Conservation (phyloP, 2,888 invertebrate species). For the Tenthredo livida region DNA sequence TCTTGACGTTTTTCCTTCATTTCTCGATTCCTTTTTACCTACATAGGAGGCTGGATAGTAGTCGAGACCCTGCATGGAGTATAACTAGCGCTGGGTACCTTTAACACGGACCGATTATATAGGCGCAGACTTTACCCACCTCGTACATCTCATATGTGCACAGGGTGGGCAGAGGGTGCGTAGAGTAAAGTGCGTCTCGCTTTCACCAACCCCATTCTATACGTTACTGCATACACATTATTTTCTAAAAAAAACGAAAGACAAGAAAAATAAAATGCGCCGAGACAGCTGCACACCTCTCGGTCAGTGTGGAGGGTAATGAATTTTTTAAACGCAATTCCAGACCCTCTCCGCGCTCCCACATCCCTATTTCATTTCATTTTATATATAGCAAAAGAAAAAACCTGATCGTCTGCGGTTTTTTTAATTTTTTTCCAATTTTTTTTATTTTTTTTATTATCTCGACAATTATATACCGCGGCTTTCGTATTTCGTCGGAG, state of each 20-base stretch:
- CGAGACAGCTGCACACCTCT: no score
- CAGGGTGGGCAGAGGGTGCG: not conserved
- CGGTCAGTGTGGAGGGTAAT: slow-evolving; percentile 7
- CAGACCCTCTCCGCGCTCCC: not conserved
- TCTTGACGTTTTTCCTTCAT: not conserved
- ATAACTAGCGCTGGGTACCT: not conserved
- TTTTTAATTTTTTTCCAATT: no score
- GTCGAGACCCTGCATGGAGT: not conserved
- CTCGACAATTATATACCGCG: not conserved
- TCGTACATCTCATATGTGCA: not conserved
- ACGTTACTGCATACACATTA: not conserved
- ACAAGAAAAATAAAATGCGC: no score
- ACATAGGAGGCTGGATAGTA: not conserved
- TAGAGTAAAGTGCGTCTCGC: not conserved
- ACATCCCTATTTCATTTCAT: not conserved
- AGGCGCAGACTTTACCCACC: not conserved
- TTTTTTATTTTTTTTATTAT: not conserved
- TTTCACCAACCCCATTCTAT: not conserved
- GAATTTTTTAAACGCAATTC: slow-evolving; percentile 48
- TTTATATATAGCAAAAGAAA: no score
- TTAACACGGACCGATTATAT: not conserved
- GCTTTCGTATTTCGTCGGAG: slow-evolving; percentile 14
- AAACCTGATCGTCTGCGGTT: not conserved
- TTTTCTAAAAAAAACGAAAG: no score
- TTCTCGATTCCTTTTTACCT: not conserved